Percentiles rank a stretch among this genome's conserved stretches.
These are phyloP conservation scores for Nowickia ferox DNA, from an alignment of 2,888 invertebrate species.

Conservation along the genomic window DNA sequence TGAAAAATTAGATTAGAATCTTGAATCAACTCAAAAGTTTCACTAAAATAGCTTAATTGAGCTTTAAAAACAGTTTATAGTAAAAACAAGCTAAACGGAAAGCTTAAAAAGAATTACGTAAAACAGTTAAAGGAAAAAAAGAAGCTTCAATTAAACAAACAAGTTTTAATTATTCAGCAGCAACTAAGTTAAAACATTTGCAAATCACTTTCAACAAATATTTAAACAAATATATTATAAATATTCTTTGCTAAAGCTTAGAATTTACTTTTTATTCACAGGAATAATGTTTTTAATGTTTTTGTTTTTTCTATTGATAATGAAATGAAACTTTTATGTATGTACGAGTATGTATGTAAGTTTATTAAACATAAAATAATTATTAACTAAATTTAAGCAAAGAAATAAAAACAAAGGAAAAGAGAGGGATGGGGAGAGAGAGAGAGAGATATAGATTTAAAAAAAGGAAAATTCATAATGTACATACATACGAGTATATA, in stretches of 20 bases:
- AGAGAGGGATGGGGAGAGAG: too few species aligned
- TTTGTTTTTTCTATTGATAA: not conserved
- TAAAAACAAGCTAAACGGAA: conserved; percentile 46
- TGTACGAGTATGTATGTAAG: not conserved
- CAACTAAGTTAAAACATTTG: conserved; percentile 33
- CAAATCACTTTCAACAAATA: conserved; percentile 13
- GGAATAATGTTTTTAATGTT: conserved; percentile 48
- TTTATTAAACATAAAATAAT: not conserved
- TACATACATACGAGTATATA: too few species aligned
- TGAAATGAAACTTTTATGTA: conserved; percentile 41
- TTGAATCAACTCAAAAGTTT: conserved; percentile 13
- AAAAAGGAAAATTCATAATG: too few species aligned
- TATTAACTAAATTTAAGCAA: not conserved
- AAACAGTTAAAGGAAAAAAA: not conserved
- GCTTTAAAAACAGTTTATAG: conserved; percentile 26
- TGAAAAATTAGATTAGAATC: conserved; percentile 48
- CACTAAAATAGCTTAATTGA: conserved; percentile 12
- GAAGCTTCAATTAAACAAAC: conserved; percentile 6
- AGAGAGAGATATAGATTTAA: too few species aligned
- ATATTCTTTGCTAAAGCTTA: conserved; percentile 9
- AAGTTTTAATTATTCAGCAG: conserved; percentile 14
- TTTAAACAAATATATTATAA: conserved; percentile 6
- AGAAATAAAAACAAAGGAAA: not conserved
- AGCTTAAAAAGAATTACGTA: not conserved
- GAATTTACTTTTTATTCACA: conserved; percentile 4